phyloP scores from a whole-genome alignment of 2,888 invertebrate genomes.

The Ryuthela nishihirai region DNA sequence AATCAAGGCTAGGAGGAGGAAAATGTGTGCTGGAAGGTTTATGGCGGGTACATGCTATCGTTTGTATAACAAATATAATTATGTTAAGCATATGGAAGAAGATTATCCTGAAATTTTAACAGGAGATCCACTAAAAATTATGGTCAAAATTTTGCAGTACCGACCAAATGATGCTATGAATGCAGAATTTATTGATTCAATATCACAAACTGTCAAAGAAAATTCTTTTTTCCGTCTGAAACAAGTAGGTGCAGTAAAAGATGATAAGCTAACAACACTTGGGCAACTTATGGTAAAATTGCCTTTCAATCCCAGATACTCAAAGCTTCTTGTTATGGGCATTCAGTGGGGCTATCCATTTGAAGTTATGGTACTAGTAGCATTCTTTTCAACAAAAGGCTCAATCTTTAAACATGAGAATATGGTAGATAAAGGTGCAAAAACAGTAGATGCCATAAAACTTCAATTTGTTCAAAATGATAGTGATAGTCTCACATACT shows the following conservation, averaged over 20 bases:
- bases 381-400: constrained; percentile 9
- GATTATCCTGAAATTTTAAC: constrained; percentile 16
- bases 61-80: constrained; percentile 20
- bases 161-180: neutral
- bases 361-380: constrained; percentile 15
- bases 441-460: constrained; percentile 13
- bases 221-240: constrained; percentile 3
- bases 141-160: constrained; percentile 16
- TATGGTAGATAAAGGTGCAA: constrained; percentile 4
- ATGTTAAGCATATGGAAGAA: constrained; percentile 8
- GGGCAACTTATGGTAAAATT: constrained; percentile 16
- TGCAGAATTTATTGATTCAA: constrained; percentile 6
- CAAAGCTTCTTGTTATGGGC: constrained; percentile 15
- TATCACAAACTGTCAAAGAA: neutral
- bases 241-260: constrained; percentile 13
- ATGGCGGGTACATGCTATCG: constrained; percentile 15
- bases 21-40: constrained; percentile 7
- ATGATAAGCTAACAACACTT: constrained; percentile 1
- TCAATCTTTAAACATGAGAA: constrained; percentile 5
- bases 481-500: constrained; percentile 22
- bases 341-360: constrained; percentile 15
- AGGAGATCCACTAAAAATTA: constrained; percentile 11
- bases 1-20: constrained; percentile 3
- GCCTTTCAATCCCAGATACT: constrained; percentile 21
- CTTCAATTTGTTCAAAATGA: constrained; percentile 14